Percentiles rank a stretch among this genome's conserved stretches.
phyloP scores from a whole-genome alignment of 2,113 vertebrate genomes.

The Atlantisia rogersi region DNA sequence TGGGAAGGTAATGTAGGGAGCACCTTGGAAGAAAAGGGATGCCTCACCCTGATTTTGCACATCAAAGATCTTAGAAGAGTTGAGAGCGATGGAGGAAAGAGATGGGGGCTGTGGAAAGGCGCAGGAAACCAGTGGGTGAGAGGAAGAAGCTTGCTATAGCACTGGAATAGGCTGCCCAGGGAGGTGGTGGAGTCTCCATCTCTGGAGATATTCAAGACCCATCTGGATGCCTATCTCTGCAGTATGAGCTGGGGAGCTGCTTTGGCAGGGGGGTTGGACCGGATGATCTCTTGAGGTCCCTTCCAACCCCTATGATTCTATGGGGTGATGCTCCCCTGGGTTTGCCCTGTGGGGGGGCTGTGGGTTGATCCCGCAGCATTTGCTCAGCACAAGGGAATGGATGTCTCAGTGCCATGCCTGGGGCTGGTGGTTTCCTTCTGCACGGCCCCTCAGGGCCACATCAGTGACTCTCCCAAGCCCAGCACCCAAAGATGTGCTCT shows the following conservation, averaged over 20 bases:
- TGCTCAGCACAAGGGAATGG: neutral
- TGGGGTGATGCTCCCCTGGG: neutral
- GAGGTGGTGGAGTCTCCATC: no score
- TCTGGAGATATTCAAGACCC: no score
- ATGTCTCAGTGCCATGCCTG: fast-evolving
- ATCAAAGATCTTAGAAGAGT: neutral
- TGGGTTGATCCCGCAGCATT: neutral
- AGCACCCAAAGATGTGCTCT: fast-evolving
- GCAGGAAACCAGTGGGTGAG: neutral
- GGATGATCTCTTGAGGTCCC: no score
- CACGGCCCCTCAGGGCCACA: fast-evolving
- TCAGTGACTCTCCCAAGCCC: fast-evolving
- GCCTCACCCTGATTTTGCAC: neutral
- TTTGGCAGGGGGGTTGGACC: no score
- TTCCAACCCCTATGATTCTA: no score
- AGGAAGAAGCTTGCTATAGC: neutral
- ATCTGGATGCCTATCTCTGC: no score
- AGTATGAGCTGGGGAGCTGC: no score
- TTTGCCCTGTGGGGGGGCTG: fast-evolving
- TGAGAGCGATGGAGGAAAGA: neutral
- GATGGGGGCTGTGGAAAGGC: neutral
- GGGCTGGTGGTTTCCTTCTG: neutral
- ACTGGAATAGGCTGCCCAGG: no score
- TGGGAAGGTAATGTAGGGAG: neutral
- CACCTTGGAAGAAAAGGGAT: neutral